Base-by-base conservation (phyloP, 2,888 invertebrate genomes). In the Aricia artaxerxes region DNA sequence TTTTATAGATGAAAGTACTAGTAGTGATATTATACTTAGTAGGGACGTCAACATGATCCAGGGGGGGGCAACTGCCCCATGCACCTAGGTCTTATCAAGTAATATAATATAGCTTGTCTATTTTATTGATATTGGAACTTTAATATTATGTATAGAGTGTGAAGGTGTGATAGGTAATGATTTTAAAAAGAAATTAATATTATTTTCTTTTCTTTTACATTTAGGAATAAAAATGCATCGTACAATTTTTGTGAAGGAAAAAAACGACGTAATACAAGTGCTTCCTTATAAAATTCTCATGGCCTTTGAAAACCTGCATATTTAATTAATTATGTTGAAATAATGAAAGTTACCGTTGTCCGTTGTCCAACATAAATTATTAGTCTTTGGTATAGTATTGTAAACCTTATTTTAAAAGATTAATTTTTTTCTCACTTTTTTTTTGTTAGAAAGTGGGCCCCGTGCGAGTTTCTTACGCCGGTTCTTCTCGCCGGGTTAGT, bases 291-390 rank as follows among this genome's bases (percentile, higher is more conserved):
- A 69, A 38, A 69, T 35, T 69, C 69, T 38, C 69, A 69, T 69
- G 69, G 16, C 35, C 69, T 69, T 69, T 69, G 5, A 5, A 38
- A 16, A 69, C 69, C 35, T 35, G 69, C 69, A 69, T 35, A 64
- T 64, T 64, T 9, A 31, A 53, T 13, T 53, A 53, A 57, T 57
- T 13, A 53, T 53, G 53, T 53, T 64, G 64, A 9, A 64, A 9
- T 24, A 69, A 69, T 69, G 69, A 69, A 69, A 69, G 35, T 38
- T 69, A 69, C 69, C 35, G 35, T 38, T 69, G 35, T 69, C 53
- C 53, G 53, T 3, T 53, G 57, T 35, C 24, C 31, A 64, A 11
- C 64, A 31, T 31, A 64, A 64, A 64, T 64, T 31, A 64, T 64
- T 31, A 2, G 9, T 64, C 9, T 61, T 24, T 24, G 24, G 24